Evolutionary conservation across 1,140 invertebrate genomes (phyloP).

Genomic region (Drosophila nigromelanica): DNA sequence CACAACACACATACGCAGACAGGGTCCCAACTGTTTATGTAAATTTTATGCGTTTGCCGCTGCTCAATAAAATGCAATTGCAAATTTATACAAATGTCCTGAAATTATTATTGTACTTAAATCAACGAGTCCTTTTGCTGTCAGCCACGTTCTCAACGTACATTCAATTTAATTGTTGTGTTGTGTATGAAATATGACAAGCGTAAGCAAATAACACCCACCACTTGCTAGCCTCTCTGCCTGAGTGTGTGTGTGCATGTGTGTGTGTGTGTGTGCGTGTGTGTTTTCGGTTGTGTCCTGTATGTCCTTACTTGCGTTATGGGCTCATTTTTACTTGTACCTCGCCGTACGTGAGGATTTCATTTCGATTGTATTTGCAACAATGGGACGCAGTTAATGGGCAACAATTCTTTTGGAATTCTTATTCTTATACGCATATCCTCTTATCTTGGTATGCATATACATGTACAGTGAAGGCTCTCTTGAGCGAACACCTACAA

Average conservation of each 20-base stretch:
- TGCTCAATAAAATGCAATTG: conserved; percentile 77
- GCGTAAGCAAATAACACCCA: conserved; percentile 52
- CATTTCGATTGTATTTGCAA: conserved; percentile 60
- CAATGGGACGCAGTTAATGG: conserved; percentile 45
- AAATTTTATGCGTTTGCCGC: conserved; percentile 62
- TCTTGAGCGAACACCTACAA: no score
- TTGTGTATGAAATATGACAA: conserved; percentile 67
- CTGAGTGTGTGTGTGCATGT: no score
- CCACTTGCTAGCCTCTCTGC: background rate
- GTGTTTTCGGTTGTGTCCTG: background rate
- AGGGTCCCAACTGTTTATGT: conserved; percentile 44
- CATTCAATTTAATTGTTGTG: conserved; percentile 72
- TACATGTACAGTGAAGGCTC: background rate
- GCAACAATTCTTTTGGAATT: conserved; percentile 35
- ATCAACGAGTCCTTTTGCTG: conserved; percentile 38
- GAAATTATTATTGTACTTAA: conserved; percentile 68
- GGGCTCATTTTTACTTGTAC: conserved; percentile 65
- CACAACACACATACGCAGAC: background rate
- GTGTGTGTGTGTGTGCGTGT: conserved; percentile 19
- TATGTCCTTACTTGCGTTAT: conserved; percentile 41
- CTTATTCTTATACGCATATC: conserved; percentile 32
- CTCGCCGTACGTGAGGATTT: conserved; percentile 46
- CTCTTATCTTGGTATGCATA: conserved; percentile 19
- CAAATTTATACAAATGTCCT: conserved; percentile 79
- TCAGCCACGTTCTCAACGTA: conserved; percentile 33